Evolutionary conservation across 2,113 vertebrate species (phyloP).

Genomic region (Glaucidium brasilianum): DNA sequence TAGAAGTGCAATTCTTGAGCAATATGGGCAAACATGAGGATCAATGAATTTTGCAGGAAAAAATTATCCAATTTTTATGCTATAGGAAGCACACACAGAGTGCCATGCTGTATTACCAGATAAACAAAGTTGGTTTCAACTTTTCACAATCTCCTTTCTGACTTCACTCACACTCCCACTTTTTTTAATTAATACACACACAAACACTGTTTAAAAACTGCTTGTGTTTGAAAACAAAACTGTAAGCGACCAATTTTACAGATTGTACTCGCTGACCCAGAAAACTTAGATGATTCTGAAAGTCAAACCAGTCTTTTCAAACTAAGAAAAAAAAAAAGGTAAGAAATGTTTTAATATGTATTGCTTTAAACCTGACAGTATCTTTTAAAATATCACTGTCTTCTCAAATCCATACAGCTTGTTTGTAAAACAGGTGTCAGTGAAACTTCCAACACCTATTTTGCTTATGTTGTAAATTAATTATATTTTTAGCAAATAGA

Average conservation of each 20-base stretch:
- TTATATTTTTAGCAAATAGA: too few relatives aligned
- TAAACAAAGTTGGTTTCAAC: neutral
- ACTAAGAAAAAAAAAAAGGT: neutral
- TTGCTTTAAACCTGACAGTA: neutral
- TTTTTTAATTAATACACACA: neutral
- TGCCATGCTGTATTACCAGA: neutral
- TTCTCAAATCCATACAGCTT: neutral
- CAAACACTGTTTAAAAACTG: neutral
- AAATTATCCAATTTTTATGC: neutral
- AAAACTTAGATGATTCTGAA: neutral
- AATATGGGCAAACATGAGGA: neutral
- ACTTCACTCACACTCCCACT: neutral
- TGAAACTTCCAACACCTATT: neutral
- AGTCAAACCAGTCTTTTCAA: neutral
- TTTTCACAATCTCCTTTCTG: neutral
- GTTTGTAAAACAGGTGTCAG: neutral
- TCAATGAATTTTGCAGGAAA: neutral
- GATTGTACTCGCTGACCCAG: neutral
- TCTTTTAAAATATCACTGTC: neutral
- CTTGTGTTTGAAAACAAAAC: neutral
- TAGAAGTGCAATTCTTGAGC: neutral
- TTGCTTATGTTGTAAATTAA: neutral
- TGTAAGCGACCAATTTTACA: neutral
- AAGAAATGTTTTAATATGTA: neutral
- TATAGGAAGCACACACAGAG: fast-evolving